These are phyloP conservation scores for Zootoca vivipara DNA, from an alignment of 2,113 vertebrate species.

Conservation along the genomic window DNA sequence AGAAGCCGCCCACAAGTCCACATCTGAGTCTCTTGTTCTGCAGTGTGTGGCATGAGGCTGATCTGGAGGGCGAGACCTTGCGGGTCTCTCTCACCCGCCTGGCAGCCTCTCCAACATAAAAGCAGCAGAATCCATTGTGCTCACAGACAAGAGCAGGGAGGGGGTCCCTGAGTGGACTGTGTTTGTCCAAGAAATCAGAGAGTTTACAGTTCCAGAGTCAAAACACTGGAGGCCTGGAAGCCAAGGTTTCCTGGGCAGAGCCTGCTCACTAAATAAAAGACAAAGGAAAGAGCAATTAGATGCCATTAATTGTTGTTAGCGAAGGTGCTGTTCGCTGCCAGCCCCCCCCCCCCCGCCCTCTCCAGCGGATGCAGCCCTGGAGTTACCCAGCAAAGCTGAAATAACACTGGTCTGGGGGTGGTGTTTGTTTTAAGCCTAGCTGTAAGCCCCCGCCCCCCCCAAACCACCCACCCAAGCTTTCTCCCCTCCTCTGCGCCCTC, in stretches of 20 bases:
- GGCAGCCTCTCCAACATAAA: not conserved
- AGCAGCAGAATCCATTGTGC: not conserved
- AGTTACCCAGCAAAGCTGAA: conserved; percentile 38
- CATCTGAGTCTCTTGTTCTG: too few species aligned
- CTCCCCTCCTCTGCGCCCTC: not conserved
- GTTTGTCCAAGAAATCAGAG: conserved; percentile 70
- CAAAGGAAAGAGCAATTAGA: conserved; percentile 76
- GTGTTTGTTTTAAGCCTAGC: conserved; percentile 33
- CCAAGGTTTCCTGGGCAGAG: conserved; percentile 78
- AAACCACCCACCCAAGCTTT: not conserved
- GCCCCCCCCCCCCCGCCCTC: conserved; percentile 7
- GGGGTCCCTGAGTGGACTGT: not conserved
- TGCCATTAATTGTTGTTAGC: conserved; percentile 67
- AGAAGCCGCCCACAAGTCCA: too few species aligned
- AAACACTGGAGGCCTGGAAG: conserved; percentile 70
- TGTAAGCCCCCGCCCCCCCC: not conserved
- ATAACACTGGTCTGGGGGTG: not conserved
- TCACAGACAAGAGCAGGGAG: not conserved
- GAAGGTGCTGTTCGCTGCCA: conserved; percentile 46
- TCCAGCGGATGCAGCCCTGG: conserved; percentile 35
- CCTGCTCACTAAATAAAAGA: conserved; percentile 77
- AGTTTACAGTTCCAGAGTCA: conserved; percentile 63
- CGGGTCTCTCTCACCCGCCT: too few species aligned
- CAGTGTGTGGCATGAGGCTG: not conserved
- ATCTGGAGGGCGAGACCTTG: not conserved